These are phyloP conservation scores for Mormyrus iriodes DNA, from an alignment of 2,113 vertebrate species.

Conservation along the genomic window DNA sequence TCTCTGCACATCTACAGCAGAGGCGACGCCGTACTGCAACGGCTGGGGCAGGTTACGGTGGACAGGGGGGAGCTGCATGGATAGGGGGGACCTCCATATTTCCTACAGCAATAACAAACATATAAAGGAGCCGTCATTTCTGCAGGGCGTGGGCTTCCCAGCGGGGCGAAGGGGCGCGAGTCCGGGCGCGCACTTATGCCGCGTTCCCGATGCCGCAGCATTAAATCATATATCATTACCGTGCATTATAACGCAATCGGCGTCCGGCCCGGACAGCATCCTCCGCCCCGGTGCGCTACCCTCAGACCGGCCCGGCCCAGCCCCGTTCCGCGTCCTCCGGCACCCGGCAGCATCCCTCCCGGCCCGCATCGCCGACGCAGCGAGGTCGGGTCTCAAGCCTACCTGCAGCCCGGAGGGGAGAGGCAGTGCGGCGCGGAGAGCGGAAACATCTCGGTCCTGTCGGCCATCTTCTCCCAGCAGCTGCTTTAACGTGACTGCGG, in stretches of 20 bases:
- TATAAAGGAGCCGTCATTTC: not conserved
- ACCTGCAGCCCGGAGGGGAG: constrained; percentile 67
- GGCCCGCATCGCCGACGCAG: not conserved
- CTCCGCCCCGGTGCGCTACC: not conserved
- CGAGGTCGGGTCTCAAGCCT: constrained; percentile 18
- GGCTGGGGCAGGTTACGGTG: not conserved
- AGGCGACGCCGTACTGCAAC: not conserved
- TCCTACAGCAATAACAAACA: not conserved
- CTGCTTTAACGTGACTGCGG: constrained; percentile 40
- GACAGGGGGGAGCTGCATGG: too few relatives aligned
- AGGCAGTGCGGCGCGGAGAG: constrained; percentile 68
- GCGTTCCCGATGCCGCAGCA: too few relatives aligned
- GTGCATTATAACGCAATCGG: not conserved
- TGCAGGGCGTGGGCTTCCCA: not conserved
- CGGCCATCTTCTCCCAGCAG: constrained; percentile 65
- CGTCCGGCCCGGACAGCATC: not conserved
- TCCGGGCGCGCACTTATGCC: too few relatives aligned
- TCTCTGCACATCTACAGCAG: not conserved
- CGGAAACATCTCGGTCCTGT: constrained; percentile 67
- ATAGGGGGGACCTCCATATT: not conserved
- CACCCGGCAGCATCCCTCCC: not conserved
- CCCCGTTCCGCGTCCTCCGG: not conserved
- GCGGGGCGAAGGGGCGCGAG: too few relatives aligned
- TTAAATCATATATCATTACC: not conserved
- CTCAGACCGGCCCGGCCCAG: not conserved